Percentiles rank a stretch among this genome's conserved stretches.
Evolutionary conservation across 2,797 vertebrate species (phyloP).

Genomic region (Scolopax bukidnonensis): DNA sequence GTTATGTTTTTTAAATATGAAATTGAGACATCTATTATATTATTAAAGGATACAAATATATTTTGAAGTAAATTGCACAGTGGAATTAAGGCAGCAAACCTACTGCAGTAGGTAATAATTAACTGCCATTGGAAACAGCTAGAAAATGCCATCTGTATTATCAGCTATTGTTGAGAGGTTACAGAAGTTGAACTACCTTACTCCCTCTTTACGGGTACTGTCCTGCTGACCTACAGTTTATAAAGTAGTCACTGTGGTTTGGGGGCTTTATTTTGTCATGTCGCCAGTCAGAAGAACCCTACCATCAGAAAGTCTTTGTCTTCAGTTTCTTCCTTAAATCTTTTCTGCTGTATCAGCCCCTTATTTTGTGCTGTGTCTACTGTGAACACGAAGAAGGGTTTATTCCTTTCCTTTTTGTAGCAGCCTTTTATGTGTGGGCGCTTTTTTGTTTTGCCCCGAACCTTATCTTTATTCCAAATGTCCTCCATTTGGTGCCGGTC

Average conservation of each 20-base stretch:
- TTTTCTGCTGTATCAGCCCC: background rate
- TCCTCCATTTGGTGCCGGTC: background rate
- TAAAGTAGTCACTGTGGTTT: background rate
- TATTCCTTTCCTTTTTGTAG: background rate
- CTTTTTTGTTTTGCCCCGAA: background rate
- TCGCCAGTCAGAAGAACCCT: background rate
- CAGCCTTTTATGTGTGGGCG: background rate
- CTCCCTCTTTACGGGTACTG: background rate
- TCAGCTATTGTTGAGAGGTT: background rate
- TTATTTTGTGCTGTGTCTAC: background rate
- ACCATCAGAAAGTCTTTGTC: background rate
- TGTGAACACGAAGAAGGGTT: background rate
- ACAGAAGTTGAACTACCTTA: background rate
- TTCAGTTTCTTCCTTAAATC: background rate
- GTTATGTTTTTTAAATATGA: background rate
- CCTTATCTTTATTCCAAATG: background rate
- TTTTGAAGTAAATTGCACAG: background rate
- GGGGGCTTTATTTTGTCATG: background rate
- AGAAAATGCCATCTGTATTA: background rate
- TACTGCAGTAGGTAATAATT: background rate
- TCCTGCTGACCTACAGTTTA: background rate
- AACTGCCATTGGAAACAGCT: background rate
- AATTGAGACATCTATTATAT: background rate
- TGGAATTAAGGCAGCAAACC: background rate
- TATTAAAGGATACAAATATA: background rate